phyloP scores from a whole-genome alignment of 1,140 invertebrate genomes.

The Hestina assimilis region DNA sequence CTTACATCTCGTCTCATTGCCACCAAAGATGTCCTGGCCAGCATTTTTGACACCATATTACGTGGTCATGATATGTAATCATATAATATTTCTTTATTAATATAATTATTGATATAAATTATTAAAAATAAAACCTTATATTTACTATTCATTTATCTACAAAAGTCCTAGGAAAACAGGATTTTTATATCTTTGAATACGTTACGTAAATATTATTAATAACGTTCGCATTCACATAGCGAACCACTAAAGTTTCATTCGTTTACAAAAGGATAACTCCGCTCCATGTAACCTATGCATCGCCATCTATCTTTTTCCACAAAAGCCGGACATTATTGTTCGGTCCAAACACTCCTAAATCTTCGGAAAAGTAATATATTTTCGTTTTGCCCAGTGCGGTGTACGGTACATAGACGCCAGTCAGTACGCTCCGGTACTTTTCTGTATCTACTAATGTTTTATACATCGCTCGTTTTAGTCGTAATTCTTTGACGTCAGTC shows the following conservation, averaged over 20 bases:
- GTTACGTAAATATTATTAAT: constrained; percentile 69
- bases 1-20: too few relatives aligned
- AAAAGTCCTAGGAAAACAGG: not conserved
- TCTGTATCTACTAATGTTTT: constrained; percentile 73
- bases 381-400: constrained; percentile 77
- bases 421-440: constrained; percentile 60
- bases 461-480: constrained; percentile 59
- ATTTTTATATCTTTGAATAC: constrained; percentile 3
- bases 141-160: too few relatives aligned
- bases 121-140: too few relatives aligned
- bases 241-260: constrained; percentile 62
- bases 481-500: constrained; percentile 35
- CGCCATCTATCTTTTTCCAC: constrained; percentile 78
- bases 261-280: constrained; percentile 71
- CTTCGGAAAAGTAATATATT: constrained; percentile 79
- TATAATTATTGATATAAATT: too few relatives aligned
- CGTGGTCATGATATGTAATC: too few relatives aligned
- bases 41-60: too few relatives aligned
- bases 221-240: constrained; percentile 39
- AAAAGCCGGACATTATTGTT: constrained; percentile 80
- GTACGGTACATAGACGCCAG: constrained; percentile 65
- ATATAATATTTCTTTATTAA: too few relatives aligned
- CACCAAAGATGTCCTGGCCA: too few relatives aligned
- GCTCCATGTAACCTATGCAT: constrained; percentile 72
- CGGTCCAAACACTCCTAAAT: constrained; percentile 79